phyloP scores from a whole-genome alignment of 2,797 vertebrate species.

The Propithecus deckenii region DNA sequence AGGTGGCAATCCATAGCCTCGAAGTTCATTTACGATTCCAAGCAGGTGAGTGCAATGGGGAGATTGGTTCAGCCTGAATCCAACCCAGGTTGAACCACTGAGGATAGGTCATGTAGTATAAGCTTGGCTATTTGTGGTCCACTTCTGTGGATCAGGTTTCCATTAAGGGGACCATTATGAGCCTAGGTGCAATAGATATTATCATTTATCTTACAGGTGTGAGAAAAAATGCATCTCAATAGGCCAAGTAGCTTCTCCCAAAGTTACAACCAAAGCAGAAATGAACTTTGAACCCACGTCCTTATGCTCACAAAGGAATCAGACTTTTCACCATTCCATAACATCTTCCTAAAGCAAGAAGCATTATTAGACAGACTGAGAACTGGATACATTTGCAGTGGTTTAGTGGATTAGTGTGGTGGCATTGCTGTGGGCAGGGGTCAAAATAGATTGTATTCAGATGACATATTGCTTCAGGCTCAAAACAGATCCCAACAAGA shows the following conservation, averaged over 20 bases:
- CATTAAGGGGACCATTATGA: background rate
- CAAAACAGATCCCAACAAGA: background rate
- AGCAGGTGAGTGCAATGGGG: background rate
- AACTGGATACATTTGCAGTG: background rate
- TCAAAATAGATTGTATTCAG: background rate
- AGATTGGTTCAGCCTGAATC: background rate
- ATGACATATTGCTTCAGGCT: background rate
- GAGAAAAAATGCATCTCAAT: slow-evolving; percentile 28
- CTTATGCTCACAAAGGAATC: background rate
- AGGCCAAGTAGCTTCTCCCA: background rate
- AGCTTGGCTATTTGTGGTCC: background rate
- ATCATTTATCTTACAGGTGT: background rate
- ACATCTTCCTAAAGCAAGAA: background rate
- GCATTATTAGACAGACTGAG: background rate
- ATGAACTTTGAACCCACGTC: background rate
- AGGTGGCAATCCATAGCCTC: background rate
- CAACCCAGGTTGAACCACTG: background rate
- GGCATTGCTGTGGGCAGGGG: background rate
- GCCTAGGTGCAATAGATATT: background rate
- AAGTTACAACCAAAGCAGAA: background rate
- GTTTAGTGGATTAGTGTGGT: background rate
- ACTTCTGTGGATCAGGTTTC: background rate
- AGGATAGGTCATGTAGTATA: background rate
- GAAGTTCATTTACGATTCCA: background rate
- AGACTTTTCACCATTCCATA: background rate